A percentile compares a stretch with the other conserved stretches of the same genome.
These are phyloP conservation scores for Sus scrofa DNA, from an alignment of 2,113 vertebrate species.

Conservation along the genomic window DNA sequence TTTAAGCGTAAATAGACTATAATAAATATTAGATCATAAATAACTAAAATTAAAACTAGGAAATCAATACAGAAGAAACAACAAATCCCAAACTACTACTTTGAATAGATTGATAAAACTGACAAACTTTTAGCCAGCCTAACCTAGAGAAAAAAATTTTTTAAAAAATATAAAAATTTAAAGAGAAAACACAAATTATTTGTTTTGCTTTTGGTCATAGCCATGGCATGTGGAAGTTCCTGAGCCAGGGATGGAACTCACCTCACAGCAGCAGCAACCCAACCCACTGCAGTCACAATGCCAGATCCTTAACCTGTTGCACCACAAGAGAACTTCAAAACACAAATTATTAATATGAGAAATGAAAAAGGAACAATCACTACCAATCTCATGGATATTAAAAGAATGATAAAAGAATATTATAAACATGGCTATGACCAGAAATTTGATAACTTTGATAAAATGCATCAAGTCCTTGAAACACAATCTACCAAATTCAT, in stretches of 20 bases:
- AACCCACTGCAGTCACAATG: too few relatives aligned
- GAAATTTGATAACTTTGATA: not conserved
- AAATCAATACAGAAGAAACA: not conserved
- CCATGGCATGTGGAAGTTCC: too few relatives aligned
- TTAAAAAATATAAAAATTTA: too few relatives aligned
- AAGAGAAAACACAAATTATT: too few relatives aligned
- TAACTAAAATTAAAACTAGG: not conserved
- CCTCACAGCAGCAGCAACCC: too few relatives aligned
- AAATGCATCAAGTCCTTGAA: not conserved
- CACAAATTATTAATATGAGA: not conserved
- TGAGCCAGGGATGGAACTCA: too few relatives aligned
- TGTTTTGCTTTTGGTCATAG: too few relatives aligned
- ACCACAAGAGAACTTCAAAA: not conserved
- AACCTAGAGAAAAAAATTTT: not conserved
- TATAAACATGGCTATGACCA: not conserved
- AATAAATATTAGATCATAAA: not conserved
- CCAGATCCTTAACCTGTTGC: too few relatives aligned
- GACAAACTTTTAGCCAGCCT: not conserved
- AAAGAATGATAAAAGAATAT: not conserved
- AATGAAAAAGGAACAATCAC: not conserved
- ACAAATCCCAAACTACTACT: not conserved
- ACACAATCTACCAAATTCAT: not conserved
- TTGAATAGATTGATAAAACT: not conserved
- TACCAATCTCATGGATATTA: not conserved
- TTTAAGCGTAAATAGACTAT: not conserved